Evolutionary conservation across 2,888 invertebrate species (phyloP), one percentile per base, ranked within the genome.

Genomic region (Boloria euphrosyne): DNA sequence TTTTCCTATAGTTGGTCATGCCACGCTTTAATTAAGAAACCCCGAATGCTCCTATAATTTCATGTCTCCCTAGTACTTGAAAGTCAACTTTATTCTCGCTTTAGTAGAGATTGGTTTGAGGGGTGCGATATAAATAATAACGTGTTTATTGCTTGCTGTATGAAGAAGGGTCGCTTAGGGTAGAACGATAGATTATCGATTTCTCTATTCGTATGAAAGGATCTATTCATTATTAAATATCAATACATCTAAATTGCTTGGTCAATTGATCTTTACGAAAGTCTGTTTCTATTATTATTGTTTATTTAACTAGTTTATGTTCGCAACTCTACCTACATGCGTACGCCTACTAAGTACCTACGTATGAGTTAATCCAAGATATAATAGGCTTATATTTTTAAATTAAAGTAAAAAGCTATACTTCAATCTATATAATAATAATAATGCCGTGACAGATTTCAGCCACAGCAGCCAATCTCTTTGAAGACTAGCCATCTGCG

Each of bases 11-110:
- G 57, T 66, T 63, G 70, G 69, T 72, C 68, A 71, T 73, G 73
- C 67, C 70, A 73, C 66, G 72, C 72, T 78, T 73, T 76, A 76
- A 78, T 76, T 75, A 76, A 72, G 71, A 71, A 74, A 69, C 71
- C 68, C 69, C 60, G 67, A 75, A 67, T 70, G 73, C 75, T 80
- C 69, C 76, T 78, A 70, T 51, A 66, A 71, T 70, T 71, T 79
- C 66, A 70, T 82, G 74, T 44, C 55, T 43, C 53, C 76, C 77
- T 79, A 71, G 78, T 79, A 79, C 57, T 70, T 76, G 73, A 82
- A 79, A 81, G 71, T 78, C 76, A 76, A 76, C 76, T 75, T 74
- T 76, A 72, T 73, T 65, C 65, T 66, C 64, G 54, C 60, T 62
- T 22, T 54, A 43, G 52, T 67, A 70, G 63, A 67, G 65, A 63